Evolutionary conservation across 1,140 invertebrate genomes (phyloP), one percentile per base, ranked within the genome.

Genomic region (Antheraea pernyi): DNA sequence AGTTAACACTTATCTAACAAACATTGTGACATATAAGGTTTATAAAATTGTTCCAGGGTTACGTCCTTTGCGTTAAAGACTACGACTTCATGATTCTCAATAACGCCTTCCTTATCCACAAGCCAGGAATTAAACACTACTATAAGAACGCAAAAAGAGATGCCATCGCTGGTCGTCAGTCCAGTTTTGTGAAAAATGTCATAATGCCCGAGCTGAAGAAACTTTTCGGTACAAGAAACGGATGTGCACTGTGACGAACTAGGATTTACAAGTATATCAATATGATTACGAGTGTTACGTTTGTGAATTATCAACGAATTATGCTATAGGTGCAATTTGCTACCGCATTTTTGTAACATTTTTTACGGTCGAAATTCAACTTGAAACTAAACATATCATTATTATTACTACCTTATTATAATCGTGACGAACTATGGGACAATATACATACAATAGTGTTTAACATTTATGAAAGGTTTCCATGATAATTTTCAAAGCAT

Each of bases 11-110:
- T 30, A 30, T 30, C 22, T 30, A 7, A 42, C 37, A 9, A 39
- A 39, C 39, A 42, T 42, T 42, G 11, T 8, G 11, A 42, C 7
- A 7, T 11, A 42, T 42, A 9, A 11, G 2, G 39, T 42, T 42
- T 4, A 42, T 42, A 42, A 42, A 9, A 9, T 3, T 42, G 39
- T 94, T 93, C 22, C 92, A 98, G 97, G 97, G 97, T 71, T 98
- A 98, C 88, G 94, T 96, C 48, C 93, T 98, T 59, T 98, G 97
- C 89, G 96, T 97, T 5, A 91, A 97, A 79, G 96, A 98, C 87
- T 98, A 98, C 83, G 97, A 98, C 79, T 98, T 98, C 85, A 95
- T 97, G 85, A 98, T 98, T 76, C 83, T 98, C 76, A 97, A 98
- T 89, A 98, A 98, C 85, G 97, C 96, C 8, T 98, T 98, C 86